These are phyloP conservation scores for Elmis aenea DNA, from an alignment of 2,888 invertebrate species.

Conservation along the genomic window DNA sequence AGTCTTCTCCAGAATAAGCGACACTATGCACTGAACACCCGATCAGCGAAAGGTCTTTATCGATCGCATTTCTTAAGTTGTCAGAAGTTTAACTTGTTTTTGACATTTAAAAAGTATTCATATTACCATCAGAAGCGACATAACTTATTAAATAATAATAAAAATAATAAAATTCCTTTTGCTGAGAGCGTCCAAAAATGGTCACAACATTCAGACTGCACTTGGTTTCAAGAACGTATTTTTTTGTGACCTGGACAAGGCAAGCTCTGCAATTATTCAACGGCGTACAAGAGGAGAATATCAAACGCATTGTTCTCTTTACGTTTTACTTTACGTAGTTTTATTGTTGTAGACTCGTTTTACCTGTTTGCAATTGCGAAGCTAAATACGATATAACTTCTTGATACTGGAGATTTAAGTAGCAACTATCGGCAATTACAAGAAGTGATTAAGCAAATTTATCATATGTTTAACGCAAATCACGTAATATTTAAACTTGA, in stretches of 20 bases:
- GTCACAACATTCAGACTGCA: slow-evolving; percentile 4
- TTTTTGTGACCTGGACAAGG: slow-evolving; percentile 5
- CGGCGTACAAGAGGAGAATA: slow-evolving; percentile 8
- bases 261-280: slow-evolving; percentile 9
- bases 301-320: slow-evolving; percentile 17
- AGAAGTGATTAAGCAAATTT: too few relatives aligned
- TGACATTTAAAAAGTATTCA: too few relatives aligned
- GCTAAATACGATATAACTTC: background rate
- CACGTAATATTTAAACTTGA: too few relatives aligned
- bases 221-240: slow-evolving; percentile 6
- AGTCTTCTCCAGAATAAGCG: too few relatives aligned
- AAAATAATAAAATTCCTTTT: too few relatives aligned
- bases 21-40: too few relatives aligned
- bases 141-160: too few relatives aligned
- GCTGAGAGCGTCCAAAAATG: background rate
- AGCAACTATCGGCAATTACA: too few relatives aligned
- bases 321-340: slow-evolving; percentile 12
- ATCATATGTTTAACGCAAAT: too few relatives aligned
- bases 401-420: background rate
- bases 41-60: slow-evolving; percentile 5
- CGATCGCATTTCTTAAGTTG: slow-evolving; percentile 7
- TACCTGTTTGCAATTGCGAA: slow-evolving; percentile 13
- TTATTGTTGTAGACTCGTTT: slow-evolving; percentile 16
- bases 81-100: too few relatives aligned
- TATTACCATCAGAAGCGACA: too few relatives aligned